Evolutionary conservation across 2,888 invertebrate species (phyloP), one percentile per base, ranked within the genome.

Genomic region (Hedya salicella): DNA sequence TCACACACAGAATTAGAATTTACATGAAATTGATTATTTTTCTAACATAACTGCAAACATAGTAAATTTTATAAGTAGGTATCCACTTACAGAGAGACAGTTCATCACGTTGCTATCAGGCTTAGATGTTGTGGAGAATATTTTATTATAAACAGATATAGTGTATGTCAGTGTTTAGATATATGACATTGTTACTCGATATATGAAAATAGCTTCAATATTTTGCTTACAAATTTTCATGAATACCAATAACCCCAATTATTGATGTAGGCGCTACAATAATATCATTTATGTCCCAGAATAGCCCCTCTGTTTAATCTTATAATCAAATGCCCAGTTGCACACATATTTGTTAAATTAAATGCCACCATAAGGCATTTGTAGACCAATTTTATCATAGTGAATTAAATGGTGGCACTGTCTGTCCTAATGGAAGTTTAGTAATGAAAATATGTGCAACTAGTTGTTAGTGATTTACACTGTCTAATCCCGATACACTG

Each of bases 171-270:
- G 25, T 9, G 6, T 16, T 50, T 30, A 16, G 14, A 9, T 25
- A 42, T 54, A 40, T 21, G 40, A 54, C 11, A 42, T n/a, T 36
- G 36, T n/a, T 36, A 42, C 14, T 25, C 21, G 14, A 4, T 54
- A 53, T n/a, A 53, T 14, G 19, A 53, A 39, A 36, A 14, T 2
- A 53, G n/a, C 36, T 13, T 5, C 4, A 54, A 19, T 54, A 54
- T 40, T 40, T 54, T 21, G 21, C 19, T 54, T 21, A 36, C 14
- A n/a, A 40, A 21, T 21, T 17, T 6, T 54, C 40, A 17, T 19
- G 39, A 14, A 52, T 17, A 52, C 11, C 21, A 14, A 42, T 21
- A 48, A 48, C n/a, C n/a, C 48, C 48, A 21, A n/a, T 48, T 21
- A 44, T 44, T 17, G 11, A 19, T 48, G 48, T 19, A 21, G n/a